Percentiles rank a stretch among this genome's conserved stretches.
Conservation (phyloP, 30 jellyfish, hydroid and myxozoan genomes). For the Hydractinia echinata region DNA sequence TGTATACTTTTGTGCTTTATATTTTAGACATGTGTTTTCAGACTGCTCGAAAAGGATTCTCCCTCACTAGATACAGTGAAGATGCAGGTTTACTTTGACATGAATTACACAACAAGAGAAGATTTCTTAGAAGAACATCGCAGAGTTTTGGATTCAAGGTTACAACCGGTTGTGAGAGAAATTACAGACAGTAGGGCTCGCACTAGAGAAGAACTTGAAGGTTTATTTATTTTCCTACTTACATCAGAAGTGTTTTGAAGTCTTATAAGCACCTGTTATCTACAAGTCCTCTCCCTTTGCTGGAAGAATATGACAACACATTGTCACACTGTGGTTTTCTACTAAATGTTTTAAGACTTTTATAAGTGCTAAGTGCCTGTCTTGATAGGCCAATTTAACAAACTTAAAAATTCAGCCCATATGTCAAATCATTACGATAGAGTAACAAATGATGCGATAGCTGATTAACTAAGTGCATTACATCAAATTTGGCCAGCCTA, state of each 20-base stretch:
- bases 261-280: too few relatives aligned
- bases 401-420: too few relatives aligned
- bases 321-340: background rate
- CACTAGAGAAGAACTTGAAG: slow-evolving; percentile 79
- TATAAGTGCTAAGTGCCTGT: too few relatives aligned
- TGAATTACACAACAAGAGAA: slow-evolving; percentile 69
- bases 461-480: too few relatives aligned
- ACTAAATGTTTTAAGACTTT: too few relatives aligned
- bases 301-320: too few relatives aligned
- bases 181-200: slow-evolving; percentile 89
- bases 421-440: too few relatives aligned
- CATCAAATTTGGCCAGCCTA: too few relatives aligned
- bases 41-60: slow-evolving; percentile 62
- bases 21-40: slow-evolving; percentile 58
- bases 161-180: slow-evolving; percentile 76
- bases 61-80: slow-evolving; percentile 80
- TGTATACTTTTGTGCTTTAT: background rate
- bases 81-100: slow-evolving; percentile 93
- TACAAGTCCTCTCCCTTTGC: too few relatives aligned
- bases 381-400: too few relatives aligned
- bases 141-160: slow-evolving; percentile 63
- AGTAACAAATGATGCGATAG: too few relatives aligned
- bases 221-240: slow-evolving; percentile 21
- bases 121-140: slow-evolving; percentile 81
- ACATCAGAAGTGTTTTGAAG: background rate